Evolutionary conservation across 64 coral and sea anemone species (phyloP), one percentile per base, ranked within the genome.

Genomic region (Actinia equina): DNA sequence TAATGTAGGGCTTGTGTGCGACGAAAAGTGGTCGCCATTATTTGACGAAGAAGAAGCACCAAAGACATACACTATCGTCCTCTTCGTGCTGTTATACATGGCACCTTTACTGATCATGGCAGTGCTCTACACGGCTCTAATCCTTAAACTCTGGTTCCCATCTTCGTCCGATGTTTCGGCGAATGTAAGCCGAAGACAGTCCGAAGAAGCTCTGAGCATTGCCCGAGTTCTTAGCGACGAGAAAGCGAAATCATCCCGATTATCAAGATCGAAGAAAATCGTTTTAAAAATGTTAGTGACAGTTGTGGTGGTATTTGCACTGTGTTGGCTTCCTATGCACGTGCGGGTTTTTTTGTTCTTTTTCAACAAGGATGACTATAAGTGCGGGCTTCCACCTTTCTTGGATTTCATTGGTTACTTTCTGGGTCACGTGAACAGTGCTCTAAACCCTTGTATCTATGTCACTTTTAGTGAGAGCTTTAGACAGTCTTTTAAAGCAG

Each of bases 281-380:
- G 79, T 94, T 13, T 76, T 94, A 5, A 78, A 90, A 42, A 94
- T 94, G 92, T 59, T 94, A 42, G 85, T 94, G 6, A 90, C 88
- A 77, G 92, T 94, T 37, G 92, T 94, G 3, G 89, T 89, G 20
- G 84, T 94, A 20, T 94, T 90, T 43, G 88, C 92, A 17, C 44
- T 94, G 11, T 94, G 93, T 63, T 94, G 93, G 93, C 45, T 94
- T 17, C 93, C 93, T 22, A 85, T 94, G 89, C 93, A 94, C 69
- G 86, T 94, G 26, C 59, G 89, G 51, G 71, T 82, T 15, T 94
- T 94, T 88, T 69, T 94, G 27, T 88, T 79, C 16, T 91, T 94
- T 64, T 94, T 94, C 45, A 79, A 78, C 10, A 88, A 76, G 15
- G 67, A 91, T 1, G 37, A 56, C 26, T 91, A 88, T 62, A 53